Evolutionary conservation across 2,888 invertebrate species (phyloP).

Genomic region (Protodeltote pygarga): DNA sequence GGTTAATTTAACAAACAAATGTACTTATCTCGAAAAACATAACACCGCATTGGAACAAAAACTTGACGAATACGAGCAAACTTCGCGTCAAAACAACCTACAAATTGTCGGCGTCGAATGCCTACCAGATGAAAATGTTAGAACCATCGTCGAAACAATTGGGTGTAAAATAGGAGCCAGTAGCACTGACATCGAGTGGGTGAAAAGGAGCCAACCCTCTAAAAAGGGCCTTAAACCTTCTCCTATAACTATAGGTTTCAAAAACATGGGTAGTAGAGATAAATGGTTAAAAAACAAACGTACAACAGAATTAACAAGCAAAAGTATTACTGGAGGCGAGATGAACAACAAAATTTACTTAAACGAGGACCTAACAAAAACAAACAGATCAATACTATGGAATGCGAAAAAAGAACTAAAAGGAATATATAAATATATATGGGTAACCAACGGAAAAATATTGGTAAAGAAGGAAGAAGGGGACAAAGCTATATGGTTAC

Average conservation of each 20-base stretch:
- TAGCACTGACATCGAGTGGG: conserved; percentile 4
- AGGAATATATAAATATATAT: background rate
- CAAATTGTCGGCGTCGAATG: background rate
- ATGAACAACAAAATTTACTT: conserved; percentile 4
- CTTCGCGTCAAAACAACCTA: background rate
- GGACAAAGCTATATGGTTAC: background rate
- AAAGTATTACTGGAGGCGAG: conserved; percentile 5
- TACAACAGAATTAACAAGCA: background rate
- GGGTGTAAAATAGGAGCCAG: background rate
- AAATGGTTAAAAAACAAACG: background rate
- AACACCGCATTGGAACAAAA: conserved; percentile 1
- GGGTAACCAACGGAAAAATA: conserved; percentile 9
- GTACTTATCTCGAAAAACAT: conserved; percentile 1
- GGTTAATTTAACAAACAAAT: background rate
- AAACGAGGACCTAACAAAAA: conserved; percentile 4
- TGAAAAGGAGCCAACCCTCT: background rate
- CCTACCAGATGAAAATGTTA: background rate
- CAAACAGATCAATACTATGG: conserved; percentile 2
- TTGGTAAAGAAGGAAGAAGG: conserved; percentile 6
- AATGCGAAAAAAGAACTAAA: conserved; percentile 1
- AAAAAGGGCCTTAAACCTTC: background rate
- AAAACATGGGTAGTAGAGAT: background rate
- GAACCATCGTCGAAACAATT: background rate
- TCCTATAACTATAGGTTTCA: background rate
- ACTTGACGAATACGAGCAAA: background rate